Conservation (phyloP, 2,797 vertebrate genomes). For the Mareca strepera region DNA sequence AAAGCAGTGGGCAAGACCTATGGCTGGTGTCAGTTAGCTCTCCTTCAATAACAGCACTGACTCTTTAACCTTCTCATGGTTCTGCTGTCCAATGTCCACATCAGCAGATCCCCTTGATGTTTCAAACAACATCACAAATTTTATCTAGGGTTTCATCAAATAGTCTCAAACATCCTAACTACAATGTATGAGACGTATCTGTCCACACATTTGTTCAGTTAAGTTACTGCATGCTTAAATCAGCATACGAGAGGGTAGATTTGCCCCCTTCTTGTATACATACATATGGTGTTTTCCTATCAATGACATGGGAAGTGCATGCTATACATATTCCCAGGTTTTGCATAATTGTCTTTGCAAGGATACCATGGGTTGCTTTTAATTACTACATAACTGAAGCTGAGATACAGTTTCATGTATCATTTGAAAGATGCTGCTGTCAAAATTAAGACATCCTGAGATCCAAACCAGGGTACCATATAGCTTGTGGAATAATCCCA, state of each 20-base stretch:
- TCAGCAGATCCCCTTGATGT: not conserved
- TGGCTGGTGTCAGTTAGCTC: not conserved
- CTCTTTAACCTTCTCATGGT: not conserved
- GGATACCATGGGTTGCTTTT: not conserved
- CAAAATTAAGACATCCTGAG: not conserved
- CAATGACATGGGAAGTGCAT: not conserved
- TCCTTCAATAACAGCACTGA: not conserved
- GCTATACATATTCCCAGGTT: not conserved
- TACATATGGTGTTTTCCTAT: not conserved
- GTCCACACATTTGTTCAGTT: no score
- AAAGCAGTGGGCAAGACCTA: not conserved
- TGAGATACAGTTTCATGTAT: not conserved
- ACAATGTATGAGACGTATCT: not conserved
- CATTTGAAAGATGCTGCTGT: not conserved
- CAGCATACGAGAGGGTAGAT: not conserved
- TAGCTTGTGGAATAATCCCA: not conserved
- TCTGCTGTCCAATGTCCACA: accelerated
- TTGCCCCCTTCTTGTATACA: not conserved
- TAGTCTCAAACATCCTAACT: not conserved
- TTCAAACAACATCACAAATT: not conserved
- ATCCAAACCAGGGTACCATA: not conserved
- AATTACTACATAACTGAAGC: not conserved
- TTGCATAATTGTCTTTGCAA: not conserved
- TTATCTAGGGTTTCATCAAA: not conserved
- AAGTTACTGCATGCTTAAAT: not conserved